Percentiles rank a stretch among this genome's conserved stretches.
Evolutionary conservation across 2,113 vertebrate species (phyloP).

Genomic region (Misgurnus anguillicaudatus): DNA sequence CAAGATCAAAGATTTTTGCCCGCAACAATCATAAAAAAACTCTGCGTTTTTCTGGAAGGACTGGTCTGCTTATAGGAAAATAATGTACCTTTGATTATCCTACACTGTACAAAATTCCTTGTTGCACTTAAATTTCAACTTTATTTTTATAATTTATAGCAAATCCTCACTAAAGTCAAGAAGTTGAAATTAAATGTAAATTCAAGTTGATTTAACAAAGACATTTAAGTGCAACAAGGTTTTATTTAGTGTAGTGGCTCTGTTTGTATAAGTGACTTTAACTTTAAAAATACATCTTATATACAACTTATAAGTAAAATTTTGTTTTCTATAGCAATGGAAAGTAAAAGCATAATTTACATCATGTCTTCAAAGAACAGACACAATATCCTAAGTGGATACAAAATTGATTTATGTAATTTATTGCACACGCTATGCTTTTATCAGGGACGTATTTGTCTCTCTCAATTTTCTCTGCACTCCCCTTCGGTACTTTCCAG

Average conservation of each 20-base stretch:
- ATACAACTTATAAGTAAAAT: neutral
- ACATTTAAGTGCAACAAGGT: no score
- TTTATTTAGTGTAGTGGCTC: neutral
- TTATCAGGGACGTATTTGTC: slow-evolving; percentile 12
- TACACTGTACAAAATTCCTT: no score
- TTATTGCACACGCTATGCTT: slow-evolving; percentile 21
- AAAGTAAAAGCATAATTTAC: neutral
- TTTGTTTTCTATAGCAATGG: neutral
- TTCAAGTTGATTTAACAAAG: no score
- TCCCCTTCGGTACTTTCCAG: slow-evolving; percentile 8
- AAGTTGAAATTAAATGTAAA: no score
- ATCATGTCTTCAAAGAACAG: slow-evolving; percentile 3
- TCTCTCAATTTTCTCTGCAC: neutral
- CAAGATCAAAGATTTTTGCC: no score
- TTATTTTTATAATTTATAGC: no score
- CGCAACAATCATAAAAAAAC: no score
- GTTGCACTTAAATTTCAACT: no score
- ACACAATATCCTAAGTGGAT: neutral
- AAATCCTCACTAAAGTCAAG: no score
- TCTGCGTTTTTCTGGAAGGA: neutral
- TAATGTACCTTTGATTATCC: neutral
- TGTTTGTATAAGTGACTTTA: neutral
- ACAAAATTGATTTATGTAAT: slow-evolving; percentile 25
- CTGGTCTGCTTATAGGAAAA: neutral
- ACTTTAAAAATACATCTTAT: slow-evolving; percentile 5